Base-by-base conservation (phyloP, 2,888 invertebrate species). In the Leucoptera coffeella region DNA sequence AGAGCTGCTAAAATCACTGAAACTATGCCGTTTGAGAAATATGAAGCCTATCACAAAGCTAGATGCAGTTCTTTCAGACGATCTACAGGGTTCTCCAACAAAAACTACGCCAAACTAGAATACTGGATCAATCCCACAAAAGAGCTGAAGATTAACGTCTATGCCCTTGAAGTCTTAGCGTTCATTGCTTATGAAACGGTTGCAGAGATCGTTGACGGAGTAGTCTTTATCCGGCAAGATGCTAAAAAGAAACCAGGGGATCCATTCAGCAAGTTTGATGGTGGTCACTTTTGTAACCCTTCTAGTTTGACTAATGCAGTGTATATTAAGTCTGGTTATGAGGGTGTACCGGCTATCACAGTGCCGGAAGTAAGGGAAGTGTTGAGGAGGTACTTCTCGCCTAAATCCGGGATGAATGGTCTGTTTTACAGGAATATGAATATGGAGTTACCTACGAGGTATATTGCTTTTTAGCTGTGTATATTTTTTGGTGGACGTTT, bases 161-260 rank as follows among this genome's bases (percentile, higher is more conserved):
- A 77, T 25, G 86, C 85, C 0, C 61, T 86, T 39, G 85, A 86
- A 45, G 81, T 92, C 3, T 53, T 94, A 33, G 79, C 85, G 24
- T 93, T 91, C 47, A 69, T 92, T 36, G 90, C 91, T 0, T 89
- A 89, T 49, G 92, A 94, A 61, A 89, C 89, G 0, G 85, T 94
- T 5, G 92, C 92, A 0, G 85, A 90, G 48, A 79, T 93, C 30
- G 81, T 89, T 2, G 93, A 93, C 56, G 78, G 84, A 38, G 84
- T 88, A 0, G 78, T 92, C 33, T 49, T 92, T 25, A 81, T 91
- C 2, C 73, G 90, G 23, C 78, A 88, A 41, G 91, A 91, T 48
- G 75, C 75, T 21, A 78, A 74, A 33, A 79, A 78, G 45, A 78
- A 75, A 22, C 55, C 65, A 22, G 78, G 78, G 2, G 85, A 87